Conservation (phyloP, 2,797 vertebrate species). For the Oreochromis grahami region DNA sequence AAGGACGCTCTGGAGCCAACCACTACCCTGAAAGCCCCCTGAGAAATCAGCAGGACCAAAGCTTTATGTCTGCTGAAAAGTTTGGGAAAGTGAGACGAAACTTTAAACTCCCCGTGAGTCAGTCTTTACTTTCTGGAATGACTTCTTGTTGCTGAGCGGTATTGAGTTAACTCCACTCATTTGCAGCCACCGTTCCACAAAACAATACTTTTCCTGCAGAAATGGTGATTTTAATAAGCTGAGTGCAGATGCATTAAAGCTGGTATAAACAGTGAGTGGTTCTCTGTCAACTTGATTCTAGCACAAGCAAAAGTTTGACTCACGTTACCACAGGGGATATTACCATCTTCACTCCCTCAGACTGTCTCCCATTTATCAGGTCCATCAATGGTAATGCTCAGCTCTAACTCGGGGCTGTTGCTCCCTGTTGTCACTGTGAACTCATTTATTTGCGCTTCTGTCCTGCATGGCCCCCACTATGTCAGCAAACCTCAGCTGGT, state of each 20-base stretch:
- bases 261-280: constrained; percentile 20
- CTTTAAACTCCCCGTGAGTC: constrained; percentile 11
- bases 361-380: neutral
- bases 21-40: neutral
- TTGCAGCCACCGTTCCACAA: constrained; percentile 19
- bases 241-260: constrained; percentile 5
- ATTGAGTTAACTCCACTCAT: constrained; percentile 29
- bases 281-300: neutral
- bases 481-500: constrained; percentile 43
- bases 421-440: constrained; percentile 1
- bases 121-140: constrained; percentile 2
- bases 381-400: constrained; percentile 15
- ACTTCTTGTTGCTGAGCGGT: neutral
- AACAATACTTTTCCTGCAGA: constrained; percentile 16
- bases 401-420: neutral
- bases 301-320: neutral
- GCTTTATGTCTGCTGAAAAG: constrained; percentile 17
- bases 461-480: neutral
- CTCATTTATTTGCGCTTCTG: constrained; percentile 22
- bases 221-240: constrained; percentile 1
- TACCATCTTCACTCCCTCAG: neutral
- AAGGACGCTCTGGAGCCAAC: neutral
- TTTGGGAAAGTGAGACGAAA: constrained; percentile 13
- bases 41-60: constrained; percentile 24
- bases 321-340: neutral